phyloP scores from a whole-genome alignment of 2,797 vertebrate species.

The Malurus leucopterus region DNA sequence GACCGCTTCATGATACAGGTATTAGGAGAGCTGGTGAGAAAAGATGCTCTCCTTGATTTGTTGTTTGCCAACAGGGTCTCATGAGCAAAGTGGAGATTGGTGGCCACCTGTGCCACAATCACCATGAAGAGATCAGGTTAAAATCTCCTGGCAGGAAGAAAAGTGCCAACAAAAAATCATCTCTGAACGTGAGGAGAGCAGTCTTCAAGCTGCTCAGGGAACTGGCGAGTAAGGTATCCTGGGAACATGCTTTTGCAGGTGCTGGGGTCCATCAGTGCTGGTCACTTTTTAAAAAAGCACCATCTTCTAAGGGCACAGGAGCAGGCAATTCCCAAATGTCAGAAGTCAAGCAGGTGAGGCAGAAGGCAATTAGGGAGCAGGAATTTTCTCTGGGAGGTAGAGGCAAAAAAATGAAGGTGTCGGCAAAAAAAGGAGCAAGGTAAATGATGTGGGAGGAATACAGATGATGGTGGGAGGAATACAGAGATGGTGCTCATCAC shows the following conservation, averaged over 20 bases:
- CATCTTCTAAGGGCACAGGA: neutral
- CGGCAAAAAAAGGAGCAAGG: neutral
- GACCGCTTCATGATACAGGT: neutral
- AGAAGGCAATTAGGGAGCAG: no score
- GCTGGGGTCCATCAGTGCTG: neutral
- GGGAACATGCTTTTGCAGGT: neutral
- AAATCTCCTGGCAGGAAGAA: neutral
- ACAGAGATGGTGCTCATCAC: neutral
- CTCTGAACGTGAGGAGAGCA: neutral
- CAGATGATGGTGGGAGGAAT: neutral
- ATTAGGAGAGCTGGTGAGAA: neutral
- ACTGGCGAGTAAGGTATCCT: neutral
- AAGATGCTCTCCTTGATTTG: neutral
- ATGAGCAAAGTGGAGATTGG: neutral
- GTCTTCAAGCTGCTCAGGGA: no score
- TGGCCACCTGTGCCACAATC: accelerated
- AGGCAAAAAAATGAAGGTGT: neutral
- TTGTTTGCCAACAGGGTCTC: neutral
- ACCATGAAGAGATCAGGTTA: neutral
- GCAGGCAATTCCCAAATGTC: neutral
- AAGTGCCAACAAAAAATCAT: neutral
- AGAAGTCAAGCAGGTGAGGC: neutral
- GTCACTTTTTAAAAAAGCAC: neutral
- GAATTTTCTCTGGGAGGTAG: neutral
- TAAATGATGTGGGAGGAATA: neutral